Evolutionary conservation across 2,797 vertebrate species (phyloP).

Genomic region (Squalus acanthias): DNA sequence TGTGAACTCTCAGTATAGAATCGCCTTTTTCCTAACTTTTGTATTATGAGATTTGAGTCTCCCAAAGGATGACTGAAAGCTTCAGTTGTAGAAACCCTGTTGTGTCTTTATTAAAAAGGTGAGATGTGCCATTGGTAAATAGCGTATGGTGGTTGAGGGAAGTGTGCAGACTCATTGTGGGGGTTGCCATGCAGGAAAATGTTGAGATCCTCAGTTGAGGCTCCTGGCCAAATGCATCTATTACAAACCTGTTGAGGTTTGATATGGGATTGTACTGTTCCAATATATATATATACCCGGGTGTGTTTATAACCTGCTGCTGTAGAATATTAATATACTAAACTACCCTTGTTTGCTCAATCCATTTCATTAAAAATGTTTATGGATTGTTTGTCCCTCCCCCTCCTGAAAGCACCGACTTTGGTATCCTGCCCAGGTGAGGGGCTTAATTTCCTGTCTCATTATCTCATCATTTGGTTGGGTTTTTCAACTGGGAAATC

Average conservation of each 20-base stretch:
- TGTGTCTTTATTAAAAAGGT: background rate
- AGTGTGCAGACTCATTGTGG: background rate
- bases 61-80: background rate
- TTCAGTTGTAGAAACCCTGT: background rate
- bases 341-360: background rate
- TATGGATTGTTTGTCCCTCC: background rate
- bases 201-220: no score
- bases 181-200: background rate
- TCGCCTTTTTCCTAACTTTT: background rate
- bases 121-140: background rate
- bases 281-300: background rate
- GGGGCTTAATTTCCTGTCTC: background rate
- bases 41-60: background rate
- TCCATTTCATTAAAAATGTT: background rate
- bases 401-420: background rate
- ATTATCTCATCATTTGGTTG: background rate
- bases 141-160: background rate
- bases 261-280: background rate
- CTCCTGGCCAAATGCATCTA: background rate
- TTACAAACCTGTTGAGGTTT: background rate
- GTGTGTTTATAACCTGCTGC: background rate
- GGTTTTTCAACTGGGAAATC: background rate
- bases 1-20: background rate
- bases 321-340: background rate
- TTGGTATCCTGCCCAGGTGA: background rate